These are phyloP conservation scores for Chaetodon auriga DNA, from an alignment of 2,113 vertebrate genomes.

Conservation along the genomic window DNA sequence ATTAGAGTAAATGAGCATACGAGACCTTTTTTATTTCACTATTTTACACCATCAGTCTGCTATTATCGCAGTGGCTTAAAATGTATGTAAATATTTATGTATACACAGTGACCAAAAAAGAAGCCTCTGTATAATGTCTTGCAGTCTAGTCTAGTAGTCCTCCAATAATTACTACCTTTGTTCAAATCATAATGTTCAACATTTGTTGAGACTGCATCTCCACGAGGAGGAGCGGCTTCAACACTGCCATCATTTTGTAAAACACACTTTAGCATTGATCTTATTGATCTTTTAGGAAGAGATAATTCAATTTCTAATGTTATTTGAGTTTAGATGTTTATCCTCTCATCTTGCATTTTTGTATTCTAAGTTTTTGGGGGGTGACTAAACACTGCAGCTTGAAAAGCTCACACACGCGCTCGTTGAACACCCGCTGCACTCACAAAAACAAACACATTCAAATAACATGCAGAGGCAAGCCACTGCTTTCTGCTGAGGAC, in stretches of 20 bases:
- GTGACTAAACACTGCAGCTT: not conserved
- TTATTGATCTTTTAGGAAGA: not conserved
- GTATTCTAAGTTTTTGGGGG: not conserved
- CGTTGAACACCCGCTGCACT: not conserved
- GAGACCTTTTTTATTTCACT: not conserved
- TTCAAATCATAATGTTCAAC: constrained; percentile 38
- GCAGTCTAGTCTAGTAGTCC: constrained; percentile 17
- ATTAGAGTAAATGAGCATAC: not conserved
- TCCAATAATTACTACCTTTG: constrained; percentile 44
- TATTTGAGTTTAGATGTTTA: constrained; percentile 3
- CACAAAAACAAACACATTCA: constrained; percentile 46
- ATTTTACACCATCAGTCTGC: not conserved
- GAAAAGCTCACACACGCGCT: not conserved
- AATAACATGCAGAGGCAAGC: constrained; percentile 46
- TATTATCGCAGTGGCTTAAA: constrained; percentile 3
- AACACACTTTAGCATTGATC: constrained; percentile 3
- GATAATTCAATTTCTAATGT: not conserved
- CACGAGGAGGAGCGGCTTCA: not conserved
- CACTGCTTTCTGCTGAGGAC: constrained; percentile 41
- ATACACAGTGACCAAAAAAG: constrained; percentile 12
- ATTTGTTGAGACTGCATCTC: constrained; percentile 21
- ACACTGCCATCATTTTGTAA: not conserved
- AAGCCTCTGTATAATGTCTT: constrained; percentile 29
- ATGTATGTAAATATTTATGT: constrained; percentile 20
- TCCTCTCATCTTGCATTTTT: not conserved